phyloP scores from a whole-genome alignment of 2,113 vertebrate genomes.

The Cebidichthys violaceus region DNA sequence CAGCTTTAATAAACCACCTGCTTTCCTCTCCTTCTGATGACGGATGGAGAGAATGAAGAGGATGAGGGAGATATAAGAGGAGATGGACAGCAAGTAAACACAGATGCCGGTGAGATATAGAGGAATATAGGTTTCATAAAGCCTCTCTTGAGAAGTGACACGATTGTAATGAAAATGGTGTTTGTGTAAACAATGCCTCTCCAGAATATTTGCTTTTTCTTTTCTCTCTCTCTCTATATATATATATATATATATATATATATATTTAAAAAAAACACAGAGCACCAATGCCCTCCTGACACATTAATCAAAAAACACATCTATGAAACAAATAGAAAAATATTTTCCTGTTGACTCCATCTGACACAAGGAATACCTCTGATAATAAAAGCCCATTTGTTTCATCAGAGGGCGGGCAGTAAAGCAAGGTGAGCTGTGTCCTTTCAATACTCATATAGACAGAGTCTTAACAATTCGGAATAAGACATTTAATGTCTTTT shows the following conservation, averaged over 20 bases:
- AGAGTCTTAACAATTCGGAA: neutral
- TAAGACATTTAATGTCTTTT: neutral
- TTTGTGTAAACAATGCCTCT: conserved; percentile 21
- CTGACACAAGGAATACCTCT: neutral
- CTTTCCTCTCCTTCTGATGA: conserved; percentile 96
- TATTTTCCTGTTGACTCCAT: neutral
- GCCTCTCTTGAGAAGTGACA: conserved; percentile 17
- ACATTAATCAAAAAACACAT: conserved; percentile 8
- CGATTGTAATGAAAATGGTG: conserved; percentile 1
- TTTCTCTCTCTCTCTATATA: too few relatives aligned
- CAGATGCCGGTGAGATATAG: conserved; percentile 10
- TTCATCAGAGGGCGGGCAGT: neutral
- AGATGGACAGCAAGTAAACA: conserved; percentile 9
- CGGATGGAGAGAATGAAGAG: neutral
- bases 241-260: too few relatives aligned
- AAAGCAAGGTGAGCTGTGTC: neutral
- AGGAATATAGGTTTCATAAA: neutral
- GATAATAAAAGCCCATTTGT: neutral
- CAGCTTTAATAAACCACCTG: conserved; percentile 92
- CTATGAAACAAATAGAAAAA: conserved; percentile 10
- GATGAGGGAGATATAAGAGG: neutral
- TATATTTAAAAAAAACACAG: neutral
- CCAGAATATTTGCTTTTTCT: neutral
- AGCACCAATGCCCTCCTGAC: neutral
- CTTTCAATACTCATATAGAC: neutral